Base-by-base conservation (phyloP, 2,113 vertebrate genomes). In the Ancistrus triradiatus region DNA sequence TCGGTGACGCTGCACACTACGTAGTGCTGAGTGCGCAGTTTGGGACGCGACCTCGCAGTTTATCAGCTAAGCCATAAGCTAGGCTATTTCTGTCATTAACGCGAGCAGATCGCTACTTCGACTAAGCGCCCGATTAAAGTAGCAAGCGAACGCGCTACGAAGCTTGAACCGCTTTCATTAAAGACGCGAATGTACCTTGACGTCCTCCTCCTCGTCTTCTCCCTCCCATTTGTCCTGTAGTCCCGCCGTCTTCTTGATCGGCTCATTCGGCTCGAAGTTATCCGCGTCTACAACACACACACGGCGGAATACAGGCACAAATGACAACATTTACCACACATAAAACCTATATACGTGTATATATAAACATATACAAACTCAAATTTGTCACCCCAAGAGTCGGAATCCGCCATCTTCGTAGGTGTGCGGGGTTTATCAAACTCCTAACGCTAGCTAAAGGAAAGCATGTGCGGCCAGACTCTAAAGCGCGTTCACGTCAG, bases 371-470 rank as follows among this genome's bases (percentile, higher is more conserved):
- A n/a, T n/a, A 11, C 7, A 37, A 13, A 37, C 35, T 37, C 13
- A 61, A 46, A 35, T 68, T 72, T 75, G 88, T 90, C 78, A 94
- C 93, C 93, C 93, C 93, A 95, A 3, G 85, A 88, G 75, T 94
- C 88, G 2, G 83, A 83, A 78, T 88, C 93, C 79, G 90, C 89
- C 82, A 93, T 89, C 82, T 89, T 85, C n/a, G 74, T 78, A 73
- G 73, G 76, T 85, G 74, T 75, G 70, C 81, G 74, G 75, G 79
- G 81, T 79, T 82, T 79, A 59, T 43, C 6, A 50, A 50, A 57
- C 31, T 64, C 46, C 14, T 40, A 6, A 63, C 10, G 42, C 7
- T 28, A 38, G 51, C 58, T 38, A 27, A 50, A 25, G 19, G 43
- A 72, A 59, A 57, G 67, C 67, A 73, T 72, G 70, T 72, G 70